phyloP scores from a whole-genome alignment of 1,140 invertebrate genomes.

The Achroia grisella region DNA sequence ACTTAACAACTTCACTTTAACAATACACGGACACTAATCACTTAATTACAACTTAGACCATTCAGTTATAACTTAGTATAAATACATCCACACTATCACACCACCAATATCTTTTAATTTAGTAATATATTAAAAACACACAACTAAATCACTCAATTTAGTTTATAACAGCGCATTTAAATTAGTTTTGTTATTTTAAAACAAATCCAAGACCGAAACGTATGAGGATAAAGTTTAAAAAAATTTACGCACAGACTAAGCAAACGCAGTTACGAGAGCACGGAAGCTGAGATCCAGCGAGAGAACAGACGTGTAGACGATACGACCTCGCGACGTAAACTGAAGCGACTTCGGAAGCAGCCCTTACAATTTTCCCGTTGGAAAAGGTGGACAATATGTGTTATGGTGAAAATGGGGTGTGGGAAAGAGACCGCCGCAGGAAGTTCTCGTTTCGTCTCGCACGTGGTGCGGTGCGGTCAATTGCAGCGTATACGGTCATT shows the following conservation, averaged over 20 bases:
- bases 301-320: constrained; percentile 21
- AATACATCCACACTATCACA: too few relatives aligned
- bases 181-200: too few relatives aligned
- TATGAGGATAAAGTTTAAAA: constrained; percentile 19
- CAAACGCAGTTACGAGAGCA: constrained; percentile 18
- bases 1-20: too few relatives aligned
- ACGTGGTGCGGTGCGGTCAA: constrained; percentile 62
- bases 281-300: constrained; percentile 10
- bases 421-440: constrained; percentile 31
- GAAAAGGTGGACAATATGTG: constrained; percentile 31
- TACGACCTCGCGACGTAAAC: constrained; percentile 43
- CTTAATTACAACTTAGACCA: too few relatives aligned
- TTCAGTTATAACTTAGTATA: too few relatives aligned
- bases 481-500: constrained; percentile 64
- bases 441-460: constrained; percentile 40
- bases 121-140: too few relatives aligned
- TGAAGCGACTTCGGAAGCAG: constrained; percentile 42
- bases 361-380: constrained; percentile 51
- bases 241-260: constrained; percentile 26
- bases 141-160: too few relatives aligned
- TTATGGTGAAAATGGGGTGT: constrained; percentile 18
- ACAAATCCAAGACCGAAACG: neutral
- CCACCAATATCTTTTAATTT: too few relatives aligned
- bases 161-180: too few relatives aligned
- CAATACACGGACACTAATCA: too few relatives aligned